Conservation (phyloP, 2,113 vertebrate genomes). For the Lophius piscatorius region DNA sequence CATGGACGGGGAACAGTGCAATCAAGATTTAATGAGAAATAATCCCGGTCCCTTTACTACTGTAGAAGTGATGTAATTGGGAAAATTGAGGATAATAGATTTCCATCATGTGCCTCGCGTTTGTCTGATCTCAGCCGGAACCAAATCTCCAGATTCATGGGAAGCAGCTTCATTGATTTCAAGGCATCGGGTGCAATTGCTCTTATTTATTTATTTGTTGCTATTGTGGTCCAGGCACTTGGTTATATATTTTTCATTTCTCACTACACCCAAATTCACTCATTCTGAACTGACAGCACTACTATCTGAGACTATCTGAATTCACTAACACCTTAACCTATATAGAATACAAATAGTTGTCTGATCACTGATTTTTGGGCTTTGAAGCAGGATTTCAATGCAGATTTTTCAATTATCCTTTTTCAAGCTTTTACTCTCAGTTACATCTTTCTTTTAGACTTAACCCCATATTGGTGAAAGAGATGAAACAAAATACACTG, state of each 20-base stretch:
- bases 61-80: conserved; percentile 41
- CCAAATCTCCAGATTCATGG: background rate
- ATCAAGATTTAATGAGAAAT: conserved; percentile 48
- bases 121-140: background rate
- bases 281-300: conserved; percentile 12
- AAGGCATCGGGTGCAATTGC: background rate
- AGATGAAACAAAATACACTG: no score
- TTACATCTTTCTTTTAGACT: no score
- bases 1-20: conserved; percentile 28
- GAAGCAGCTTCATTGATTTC: no score
- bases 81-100: conserved; percentile 39
- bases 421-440: no score
- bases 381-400: no score
- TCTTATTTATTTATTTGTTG: background rate
- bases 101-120: conserved; percentile 26
- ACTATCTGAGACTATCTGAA: conserved; percentile 1
- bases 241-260: conserved; percentile 6
- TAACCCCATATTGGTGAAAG: no score
- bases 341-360: background rate
- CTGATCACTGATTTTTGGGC: no score
- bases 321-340: background rate
- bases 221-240: background rate
- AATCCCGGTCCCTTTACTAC: conserved; percentile 32
- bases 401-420: no score
- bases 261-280: conserved; percentile 11